These are phyloP conservation scores for Cheiracanthium punctorium DNA, from an alignment of 2,888 invertebrate species.

Conservation along the genomic window DNA sequence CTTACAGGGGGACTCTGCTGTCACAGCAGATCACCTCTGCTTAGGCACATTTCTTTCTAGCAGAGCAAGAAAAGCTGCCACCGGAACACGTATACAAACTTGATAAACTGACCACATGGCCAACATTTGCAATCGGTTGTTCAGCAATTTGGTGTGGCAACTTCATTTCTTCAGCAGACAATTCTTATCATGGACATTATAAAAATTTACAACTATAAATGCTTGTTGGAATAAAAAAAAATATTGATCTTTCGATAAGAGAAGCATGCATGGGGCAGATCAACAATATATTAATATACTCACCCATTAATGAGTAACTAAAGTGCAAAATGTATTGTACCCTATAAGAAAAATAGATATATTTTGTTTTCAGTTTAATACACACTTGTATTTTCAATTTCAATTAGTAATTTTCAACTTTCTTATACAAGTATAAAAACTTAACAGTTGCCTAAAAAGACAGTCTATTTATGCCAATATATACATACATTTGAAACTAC, in stretches of 20 bases:
- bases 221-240: background rate
- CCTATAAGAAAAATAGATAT: too few species aligned
- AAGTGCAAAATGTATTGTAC: background rate
- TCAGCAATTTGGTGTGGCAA: background rate
- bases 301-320: background rate
- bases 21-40: constrained; percentile 63
- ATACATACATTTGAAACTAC: too few species aligned
- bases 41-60: constrained; percentile 68
- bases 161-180: background rate
- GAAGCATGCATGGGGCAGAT: constrained; percentile 1
- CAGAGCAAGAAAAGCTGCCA: constrained; percentile 36
- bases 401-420: background rate
- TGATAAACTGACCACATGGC: constrained; percentile 20
- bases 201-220: constrained; percentile 15
- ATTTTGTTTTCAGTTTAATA: too few species aligned
- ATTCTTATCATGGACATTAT: constrained; percentile 27
- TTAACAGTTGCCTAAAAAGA: background rate
- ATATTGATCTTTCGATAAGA: background rate
- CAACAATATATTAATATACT: background rate
- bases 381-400: too few species aligned
- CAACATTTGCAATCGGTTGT: background rate
- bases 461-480: too few species aligned
- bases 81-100: background rate
- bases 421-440: background rate
- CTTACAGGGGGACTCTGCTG: constrained; percentile 61